phyloP scores from a whole-genome alignment of 92 coral and sea anemone species.

The Bergia puertoricense region DNA sequence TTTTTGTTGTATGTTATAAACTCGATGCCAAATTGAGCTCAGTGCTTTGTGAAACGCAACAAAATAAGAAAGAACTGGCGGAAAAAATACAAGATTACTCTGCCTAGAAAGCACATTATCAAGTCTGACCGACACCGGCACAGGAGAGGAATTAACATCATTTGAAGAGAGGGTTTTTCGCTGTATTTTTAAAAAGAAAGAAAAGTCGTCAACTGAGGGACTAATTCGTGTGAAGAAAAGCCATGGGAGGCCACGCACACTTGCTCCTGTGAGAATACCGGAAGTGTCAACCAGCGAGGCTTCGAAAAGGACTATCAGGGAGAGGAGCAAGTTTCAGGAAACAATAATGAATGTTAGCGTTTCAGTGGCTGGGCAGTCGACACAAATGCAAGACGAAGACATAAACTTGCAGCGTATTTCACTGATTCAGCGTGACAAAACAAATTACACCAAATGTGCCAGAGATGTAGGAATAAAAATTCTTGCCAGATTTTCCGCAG shows the following conservation, averaged over 20 bases:
- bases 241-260: conserved; percentile 17
- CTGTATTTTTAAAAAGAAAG: background rate
- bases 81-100: background rate
- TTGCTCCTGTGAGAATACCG: background rate
- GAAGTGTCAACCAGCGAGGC: conserved; percentile 1
- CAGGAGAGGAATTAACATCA: background rate
- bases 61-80: background rate
- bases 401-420: conserved; percentile 11
- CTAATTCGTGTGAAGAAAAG: conserved; percentile 15
- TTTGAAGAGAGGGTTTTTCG: conserved; percentile 19
- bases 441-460: conserved; percentile 5
- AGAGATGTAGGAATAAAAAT: background rate
- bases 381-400: background rate
- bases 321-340: conserved; percentile 7
- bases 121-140: background rate
- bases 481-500: too few relatives aligned
- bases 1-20: too few relatives aligned
- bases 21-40: too few relatives aligned
- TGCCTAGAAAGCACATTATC: background rate
- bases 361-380: background rate
- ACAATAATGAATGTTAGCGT: background rate
- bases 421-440: background rate
- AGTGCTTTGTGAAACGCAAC: too few relatives aligned
- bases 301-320: background rate
- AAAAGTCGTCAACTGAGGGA: background rate